These are phyloP conservation scores for Onchidella celtica DNA, from an alignment of 2,888 invertebrate genomes.

Conservation along the genomic window DNA sequence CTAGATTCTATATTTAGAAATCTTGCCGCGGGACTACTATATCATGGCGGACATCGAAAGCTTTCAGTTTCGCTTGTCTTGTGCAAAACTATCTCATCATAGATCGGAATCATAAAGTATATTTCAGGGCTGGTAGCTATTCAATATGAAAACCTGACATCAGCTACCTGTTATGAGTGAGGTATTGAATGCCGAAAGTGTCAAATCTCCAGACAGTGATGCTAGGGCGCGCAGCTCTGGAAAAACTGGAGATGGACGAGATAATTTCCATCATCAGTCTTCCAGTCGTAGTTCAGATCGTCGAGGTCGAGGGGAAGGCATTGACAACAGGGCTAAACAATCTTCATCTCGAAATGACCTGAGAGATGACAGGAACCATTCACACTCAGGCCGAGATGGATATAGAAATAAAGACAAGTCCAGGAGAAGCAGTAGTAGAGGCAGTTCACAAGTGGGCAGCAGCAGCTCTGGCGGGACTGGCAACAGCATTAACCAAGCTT, in stretches of 20 bases:
- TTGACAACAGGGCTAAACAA: conserved; percentile 37
- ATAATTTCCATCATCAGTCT: neutral
- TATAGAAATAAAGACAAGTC: conserved; percentile 28
- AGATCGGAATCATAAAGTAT: neutral
- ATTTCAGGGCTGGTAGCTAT: neutral
- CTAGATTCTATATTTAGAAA: conserved; percentile 36
- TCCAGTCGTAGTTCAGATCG: neutral
- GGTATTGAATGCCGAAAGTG: conserved; percentile 64
- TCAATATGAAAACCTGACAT: conserved; percentile 39
- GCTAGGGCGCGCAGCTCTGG: conserved; percentile 54
- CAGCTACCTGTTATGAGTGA: conserved; percentile 66
- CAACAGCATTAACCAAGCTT: neutral
- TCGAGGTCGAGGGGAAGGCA: conserved; percentile 35
- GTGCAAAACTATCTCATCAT: neutral
- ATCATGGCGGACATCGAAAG: conserved; percentile 42
- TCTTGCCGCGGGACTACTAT: conserved; percentile 27
- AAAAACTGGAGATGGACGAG: conserved; percentile 26
- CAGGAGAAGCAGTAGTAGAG: conserved; percentile 38
- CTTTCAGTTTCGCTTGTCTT: conserved; percentile 32
- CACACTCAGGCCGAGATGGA: conserved; percentile 36
- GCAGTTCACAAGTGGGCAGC: neutral
- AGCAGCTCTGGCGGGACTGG: neutral
- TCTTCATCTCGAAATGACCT: conserved; percentile 29
- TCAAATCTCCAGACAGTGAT: conserved; percentile 63
- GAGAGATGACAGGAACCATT: conserved; percentile 31